These are phyloP conservation scores for Drosophila putrida DNA, from an alignment of 2,888 invertebrate species.

Conservation along the genomic window DNA sequence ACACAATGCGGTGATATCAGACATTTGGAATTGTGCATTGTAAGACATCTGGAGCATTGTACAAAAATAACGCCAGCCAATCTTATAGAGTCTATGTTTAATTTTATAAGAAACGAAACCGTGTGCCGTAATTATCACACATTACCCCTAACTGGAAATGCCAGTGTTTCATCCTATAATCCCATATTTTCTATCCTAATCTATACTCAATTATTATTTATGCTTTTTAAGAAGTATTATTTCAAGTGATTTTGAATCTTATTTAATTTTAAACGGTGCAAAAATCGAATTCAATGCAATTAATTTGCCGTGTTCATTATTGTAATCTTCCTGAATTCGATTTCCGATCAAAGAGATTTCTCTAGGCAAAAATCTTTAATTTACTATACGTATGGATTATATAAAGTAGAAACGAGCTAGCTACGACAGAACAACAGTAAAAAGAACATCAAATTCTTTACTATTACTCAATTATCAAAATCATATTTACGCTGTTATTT, in stretches of 20 bases:
- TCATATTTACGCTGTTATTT: slow-evolving; percentile 4
- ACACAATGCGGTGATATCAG: slow-evolving; percentile 84
- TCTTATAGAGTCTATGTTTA: slow-evolving; percentile 83
- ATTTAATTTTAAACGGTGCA: slow-evolving; percentile 7
- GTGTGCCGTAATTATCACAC: slow-evolving; percentile 75
- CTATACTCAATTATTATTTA: slow-evolving; percentile 11
- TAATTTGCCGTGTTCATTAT: slow-evolving; percentile 2
- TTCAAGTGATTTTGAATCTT: slow-evolving; percentile 23
- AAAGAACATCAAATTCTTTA: neutral
- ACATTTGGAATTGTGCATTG: slow-evolving; percentile 79
- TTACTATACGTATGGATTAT: neutral
- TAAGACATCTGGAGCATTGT: slow-evolving; percentile 78
- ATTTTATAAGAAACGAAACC: slow-evolving; percentile 83
- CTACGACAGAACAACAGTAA: neutral
- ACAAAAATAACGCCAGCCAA: slow-evolving; percentile 83
- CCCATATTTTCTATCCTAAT: slow-evolving; percentile 21
- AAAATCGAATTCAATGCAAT: slow-evolving; percentile 14
- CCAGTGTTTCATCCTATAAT: neutral
- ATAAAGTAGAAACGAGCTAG: slow-evolving; percentile 1
- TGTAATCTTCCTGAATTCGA: slow-evolving; percentile 2
- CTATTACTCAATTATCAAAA: neutral
- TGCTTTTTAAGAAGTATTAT: slow-evolving; percentile 14
- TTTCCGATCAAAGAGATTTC: neutral
- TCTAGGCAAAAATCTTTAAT: neutral
- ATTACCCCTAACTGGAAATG: slow-evolving; percentile 37